Percentiles rank a stretch among this genome's conserved stretches.
Evolutionary conservation across 2,888 invertebrate species (phyloP).

Genomic region (Schrankia costaestrigalis): DNA sequence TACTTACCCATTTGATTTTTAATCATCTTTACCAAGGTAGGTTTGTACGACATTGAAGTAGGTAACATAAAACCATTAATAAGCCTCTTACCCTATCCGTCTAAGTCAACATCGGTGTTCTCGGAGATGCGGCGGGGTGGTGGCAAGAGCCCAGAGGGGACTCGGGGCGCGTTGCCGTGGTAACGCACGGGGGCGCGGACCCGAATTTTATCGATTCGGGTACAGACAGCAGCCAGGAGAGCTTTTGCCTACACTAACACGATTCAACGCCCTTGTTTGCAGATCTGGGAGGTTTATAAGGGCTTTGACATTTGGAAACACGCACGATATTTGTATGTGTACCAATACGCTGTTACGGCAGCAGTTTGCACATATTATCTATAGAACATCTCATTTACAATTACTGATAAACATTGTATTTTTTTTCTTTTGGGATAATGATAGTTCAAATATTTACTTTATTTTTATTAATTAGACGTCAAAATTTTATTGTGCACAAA

Average conservation of each 20-base stretch:
- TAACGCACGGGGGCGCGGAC: constrained; percentile 74
- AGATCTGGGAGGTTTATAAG: constrained; percentile 72
- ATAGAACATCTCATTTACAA: too few species aligned
- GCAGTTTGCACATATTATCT: constrained; percentile 26
- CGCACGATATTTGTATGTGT: constrained; percentile 54
- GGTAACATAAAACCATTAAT: constrained; percentile 79
- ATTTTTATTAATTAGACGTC: too few species aligned
- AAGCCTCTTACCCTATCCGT: constrained; percentile 81
- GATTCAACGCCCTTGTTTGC: constrained; percentile 76
- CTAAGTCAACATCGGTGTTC: constrained; percentile 79
- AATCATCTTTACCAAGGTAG: too few species aligned
- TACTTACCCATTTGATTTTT: too few species aligned
- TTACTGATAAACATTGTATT: too few species aligned
- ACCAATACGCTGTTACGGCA: constrained; percentile 30
- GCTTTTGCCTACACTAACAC: constrained; percentile 73
- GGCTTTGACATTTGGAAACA: constrained; percentile 70
- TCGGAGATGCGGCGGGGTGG: constrained; percentile 58
- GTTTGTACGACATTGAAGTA: constrained; percentile 57
- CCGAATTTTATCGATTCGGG: constrained; percentile 80
- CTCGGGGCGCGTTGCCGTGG: constrained; percentile 63
- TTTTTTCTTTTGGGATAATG: too few species aligned
- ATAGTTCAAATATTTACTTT: too few species aligned
- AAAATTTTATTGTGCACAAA: too few species aligned
- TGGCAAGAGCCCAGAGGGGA: constrained; percentile 41
- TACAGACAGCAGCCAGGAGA: constrained; percentile 75